Evolutionary conservation across 2,113 vertebrate genomes (phyloP), one percentile per base, ranked within the genome.

Genomic region (Tylochromis polylepis): DNA sequence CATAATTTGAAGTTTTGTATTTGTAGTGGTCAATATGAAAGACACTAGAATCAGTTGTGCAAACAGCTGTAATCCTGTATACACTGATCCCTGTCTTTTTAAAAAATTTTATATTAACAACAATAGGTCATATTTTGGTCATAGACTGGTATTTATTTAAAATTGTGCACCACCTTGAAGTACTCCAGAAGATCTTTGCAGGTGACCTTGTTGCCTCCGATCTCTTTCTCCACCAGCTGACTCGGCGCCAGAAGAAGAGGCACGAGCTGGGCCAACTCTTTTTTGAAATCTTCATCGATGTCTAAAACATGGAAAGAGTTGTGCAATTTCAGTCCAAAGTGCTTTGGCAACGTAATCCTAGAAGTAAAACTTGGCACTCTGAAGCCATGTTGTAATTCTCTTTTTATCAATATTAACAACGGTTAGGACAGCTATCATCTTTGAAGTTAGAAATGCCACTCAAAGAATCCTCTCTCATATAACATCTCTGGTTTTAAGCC

Each of bases 101-200:
- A 22, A 65, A 38, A 14, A 38, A 67, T 38, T 1, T 38, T 22
- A 22, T 22, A 20, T 67, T 67, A 14, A 3, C 20, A 67, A 67
- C 34, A 41, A 38, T 14, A 0, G 6, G 20, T 67, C 34, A 65
- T 65, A 65, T 65, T 65, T 65, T 38, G 34, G 22, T 41, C 22
- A 72, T 41, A 27, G 1, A 67, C 16, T 22, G 18, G 60, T 83
- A 77, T 81, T 22, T 1, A 41, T 67, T 55, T 53, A 36, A 75
- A 88, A 82, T 53, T 94, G 91, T 97, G 85, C 87, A 70, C 77
- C 93, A 99, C 98, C 97, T 98, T 99, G 95, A 99, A 99, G 94
- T 99, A 99, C 95, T 99, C 97, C 93, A 99, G 96, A 65, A 99
- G 98, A 95, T 98, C 98, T 96, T 97, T 97, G 96, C 98, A 99